Evolutionary conservation across 2,888 invertebrate species (phyloP), one percentile per base, ranked within the genome.

Genomic region (Baccha elongata): DNA sequence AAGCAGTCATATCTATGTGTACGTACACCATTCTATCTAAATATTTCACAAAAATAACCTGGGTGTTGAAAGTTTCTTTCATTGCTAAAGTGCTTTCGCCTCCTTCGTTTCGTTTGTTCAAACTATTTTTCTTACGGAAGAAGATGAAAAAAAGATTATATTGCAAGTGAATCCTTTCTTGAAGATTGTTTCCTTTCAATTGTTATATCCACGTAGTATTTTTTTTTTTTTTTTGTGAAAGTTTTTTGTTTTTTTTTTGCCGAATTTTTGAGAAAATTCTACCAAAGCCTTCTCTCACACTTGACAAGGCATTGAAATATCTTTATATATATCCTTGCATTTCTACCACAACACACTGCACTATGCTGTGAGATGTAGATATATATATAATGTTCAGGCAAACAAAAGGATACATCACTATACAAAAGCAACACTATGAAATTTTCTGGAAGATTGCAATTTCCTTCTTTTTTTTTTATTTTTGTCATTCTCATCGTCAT

Each of bases 151-250:
- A 3, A 44, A 17, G 32, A 53, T 19, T 64, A 68, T 44, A 42
- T 74, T 58, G 55, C 74, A 81, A 81, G 69, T 71, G 75, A 72
- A 67, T 81, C 60, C 75, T 75, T 81, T 81, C 48, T 75, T 75
- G 40, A 81, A 76, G 71, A 81, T 81, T 81, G 71, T 75, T 81
- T 81, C 71, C 75, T 81, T 81, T 81, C 75, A 75, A 81, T 72
- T 72, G 81, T 68, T 53, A 58, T 75, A 58, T 75, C 60, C 52
- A 50, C 23, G 23, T 46, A 35, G 15, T 55, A 13, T 26, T 55
- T 48, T 48, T 55, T 0, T 13, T n/a, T 21, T n/a, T 19, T 35
- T 53, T n/a, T 53, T 53, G 29, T 17, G 15, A 46, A n/a, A 26
- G 7, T 15, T 29, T 13, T 50, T n/a, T 37, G 0, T 21, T 21